These are phyloP conservation scores for Neodiprion virginianus DNA, from an alignment of 1,140 invertebrate genomes.

Conservation along the genomic window DNA sequence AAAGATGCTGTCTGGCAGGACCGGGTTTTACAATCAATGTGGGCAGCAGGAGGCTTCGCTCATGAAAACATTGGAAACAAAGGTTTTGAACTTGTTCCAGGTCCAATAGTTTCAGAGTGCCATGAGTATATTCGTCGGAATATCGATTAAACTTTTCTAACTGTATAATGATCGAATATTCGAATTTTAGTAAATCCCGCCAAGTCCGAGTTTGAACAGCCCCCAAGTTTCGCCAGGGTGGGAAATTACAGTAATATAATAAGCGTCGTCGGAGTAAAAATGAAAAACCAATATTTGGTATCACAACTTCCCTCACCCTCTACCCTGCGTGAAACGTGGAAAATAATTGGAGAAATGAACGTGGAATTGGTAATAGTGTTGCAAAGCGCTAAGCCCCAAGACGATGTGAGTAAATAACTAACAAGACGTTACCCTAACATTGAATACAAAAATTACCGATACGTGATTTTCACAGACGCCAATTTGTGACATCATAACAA, in stretches of 20 bases:
- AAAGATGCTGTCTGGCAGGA: neutral
- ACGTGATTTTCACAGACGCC: neutral
- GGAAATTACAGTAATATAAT: neutral
- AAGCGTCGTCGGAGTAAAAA: neutral
- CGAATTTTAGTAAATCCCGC: too few relatives aligned
- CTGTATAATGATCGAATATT: too few relatives aligned
- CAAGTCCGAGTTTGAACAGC: too few relatives aligned
- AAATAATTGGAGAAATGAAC: conserved; percentile 65
- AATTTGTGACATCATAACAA: neutral
- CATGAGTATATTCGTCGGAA: too few relatives aligned
- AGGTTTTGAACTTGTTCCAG: too few relatives aligned
- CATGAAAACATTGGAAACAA: too few relatives aligned
- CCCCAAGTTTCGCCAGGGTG: too few relatives aligned
- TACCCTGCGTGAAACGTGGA: neutral
- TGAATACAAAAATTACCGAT: neutral
- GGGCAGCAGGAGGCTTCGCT: too few relatives aligned
- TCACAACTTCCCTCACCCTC: neutral
- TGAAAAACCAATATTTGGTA: neutral
- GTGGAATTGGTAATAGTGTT: conserved; percentile 72
- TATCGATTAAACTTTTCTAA: too few relatives aligned
- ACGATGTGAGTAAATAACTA: neutral
- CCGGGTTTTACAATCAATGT: neutral
- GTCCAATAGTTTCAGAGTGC: too few relatives aligned
- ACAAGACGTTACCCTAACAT: neutral
- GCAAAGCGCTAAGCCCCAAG: neutral